Conservation (phyloP, 2,113 vertebrate species). For the Vidua chalybeata region DNA sequence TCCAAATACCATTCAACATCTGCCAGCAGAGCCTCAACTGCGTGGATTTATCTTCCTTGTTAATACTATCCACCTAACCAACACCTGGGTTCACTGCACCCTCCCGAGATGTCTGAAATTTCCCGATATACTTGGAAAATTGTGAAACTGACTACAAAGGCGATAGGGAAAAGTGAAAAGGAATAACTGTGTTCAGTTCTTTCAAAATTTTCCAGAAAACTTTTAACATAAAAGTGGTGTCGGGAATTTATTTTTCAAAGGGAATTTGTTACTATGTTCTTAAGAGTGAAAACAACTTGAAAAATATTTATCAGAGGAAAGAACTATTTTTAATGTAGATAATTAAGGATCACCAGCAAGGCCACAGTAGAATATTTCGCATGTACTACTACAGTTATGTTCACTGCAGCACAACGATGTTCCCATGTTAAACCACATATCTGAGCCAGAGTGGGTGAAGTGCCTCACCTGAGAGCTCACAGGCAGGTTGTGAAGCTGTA, state of each 20-base stretch:
- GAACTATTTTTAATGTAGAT: not conserved
- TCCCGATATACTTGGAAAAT: not conserved
- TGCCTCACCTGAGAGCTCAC: not conserved
- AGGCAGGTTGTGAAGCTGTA: not conserved
- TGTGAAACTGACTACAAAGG: not conserved
- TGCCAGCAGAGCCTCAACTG: not conserved
- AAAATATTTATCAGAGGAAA: not conserved
- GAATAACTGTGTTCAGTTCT: fast-evolving
- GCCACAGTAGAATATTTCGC: not conserved
- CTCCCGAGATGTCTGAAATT: not conserved
- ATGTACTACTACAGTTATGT: fast-evolving
- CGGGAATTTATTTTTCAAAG: not conserved
- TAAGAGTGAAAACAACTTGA: not conserved
- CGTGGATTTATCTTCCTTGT: not conserved
- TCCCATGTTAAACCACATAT: fast-evolving
- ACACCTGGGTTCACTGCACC: fast-evolving
- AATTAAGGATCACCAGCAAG: not conserved
- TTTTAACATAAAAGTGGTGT: not conserved
- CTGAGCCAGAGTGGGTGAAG: not conserved
- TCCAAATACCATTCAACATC: fast-evolving
- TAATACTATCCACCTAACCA: fast-evolving
- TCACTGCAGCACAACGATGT: not conserved
- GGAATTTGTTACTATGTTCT: not conserved
- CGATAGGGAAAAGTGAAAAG: not conserved
- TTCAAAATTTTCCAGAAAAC: not conserved